Conservation (phyloP, 64 coral and sea anemone species). For the Montipora sp. region DNA sequence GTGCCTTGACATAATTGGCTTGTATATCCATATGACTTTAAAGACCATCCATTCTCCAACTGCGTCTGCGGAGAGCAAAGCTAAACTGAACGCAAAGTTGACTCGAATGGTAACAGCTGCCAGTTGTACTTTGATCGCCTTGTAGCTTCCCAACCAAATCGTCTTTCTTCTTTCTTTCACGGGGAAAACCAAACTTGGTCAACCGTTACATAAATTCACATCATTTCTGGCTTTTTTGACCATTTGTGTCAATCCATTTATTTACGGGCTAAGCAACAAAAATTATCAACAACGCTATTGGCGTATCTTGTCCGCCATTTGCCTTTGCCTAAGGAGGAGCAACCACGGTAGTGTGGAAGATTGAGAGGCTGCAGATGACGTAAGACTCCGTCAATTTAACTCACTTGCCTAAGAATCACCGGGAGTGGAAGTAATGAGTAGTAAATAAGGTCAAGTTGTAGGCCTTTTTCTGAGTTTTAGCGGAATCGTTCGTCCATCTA, state of each 20-base stretch:
- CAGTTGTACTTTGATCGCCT: not conserved
- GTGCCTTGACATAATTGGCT: too few relatives aligned
- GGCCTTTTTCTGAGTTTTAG: too few relatives aligned
- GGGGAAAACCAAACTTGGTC: not conserved
- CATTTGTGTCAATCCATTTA: constrained; percentile 23
- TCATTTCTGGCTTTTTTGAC: not conserved
- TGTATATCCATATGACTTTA: too few relatives aligned
- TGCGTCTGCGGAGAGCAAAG: too few relatives aligned
- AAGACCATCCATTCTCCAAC: too few relatives aligned
- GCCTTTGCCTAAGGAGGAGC: not conserved
- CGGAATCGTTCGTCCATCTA: too few relatives aligned
- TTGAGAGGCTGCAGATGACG: too few relatives aligned
- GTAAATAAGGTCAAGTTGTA: too few relatives aligned
- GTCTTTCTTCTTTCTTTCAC: not conserved
- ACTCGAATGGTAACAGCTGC: constrained; percentile 40
- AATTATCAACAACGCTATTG: constrained; percentile 45
- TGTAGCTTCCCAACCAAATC: constrained; percentile 14
- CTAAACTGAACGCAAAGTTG: not conserved
- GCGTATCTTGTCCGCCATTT: not conserved
- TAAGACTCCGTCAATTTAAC: too few relatives aligned
- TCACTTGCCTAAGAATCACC: too few relatives aligned
- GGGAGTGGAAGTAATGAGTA: too few relatives aligned
- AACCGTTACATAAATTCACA: not conserved
- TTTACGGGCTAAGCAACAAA: constrained; percentile 63
- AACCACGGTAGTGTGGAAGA: not conserved